Conservation (phyloP, 1,140 invertebrate species). For the Aphis gossypii region DNA sequence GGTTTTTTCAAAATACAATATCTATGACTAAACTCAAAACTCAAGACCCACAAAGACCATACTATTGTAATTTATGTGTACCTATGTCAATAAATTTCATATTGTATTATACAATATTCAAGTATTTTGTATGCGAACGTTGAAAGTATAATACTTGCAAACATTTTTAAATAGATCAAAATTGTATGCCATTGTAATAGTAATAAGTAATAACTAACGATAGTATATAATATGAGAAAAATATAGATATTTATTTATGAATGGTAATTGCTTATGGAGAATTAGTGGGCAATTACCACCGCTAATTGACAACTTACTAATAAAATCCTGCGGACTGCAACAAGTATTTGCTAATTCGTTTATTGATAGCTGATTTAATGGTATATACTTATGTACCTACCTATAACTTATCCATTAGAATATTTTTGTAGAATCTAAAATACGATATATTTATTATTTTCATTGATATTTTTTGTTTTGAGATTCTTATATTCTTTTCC, state of each 20-base stretch:
- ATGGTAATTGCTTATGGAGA: neutral
- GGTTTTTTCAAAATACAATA: neutral
- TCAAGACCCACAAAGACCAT: neutral
- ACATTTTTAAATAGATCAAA: neutral
- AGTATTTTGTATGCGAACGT: neutral
- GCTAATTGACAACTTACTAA: neutral
- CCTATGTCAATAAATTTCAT: neutral
- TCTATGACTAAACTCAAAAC: neutral
- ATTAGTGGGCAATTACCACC: neutral
- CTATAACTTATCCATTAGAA: neutral
- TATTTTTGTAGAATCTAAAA: neutral
- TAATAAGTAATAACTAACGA: neutral
- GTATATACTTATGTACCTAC: neutral
- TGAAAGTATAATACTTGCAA: neutral
- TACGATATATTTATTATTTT: neutral
- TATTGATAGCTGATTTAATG: neutral
- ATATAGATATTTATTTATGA: neutral
- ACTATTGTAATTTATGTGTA: neutral
- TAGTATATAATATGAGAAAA: neutral
- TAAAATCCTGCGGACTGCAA: neutral
- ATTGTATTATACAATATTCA: neutral
- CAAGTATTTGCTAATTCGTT: neutral
- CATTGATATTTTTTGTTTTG: neutral
- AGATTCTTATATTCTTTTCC: neutral
- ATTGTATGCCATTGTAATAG: neutral